phyloP scores from a whole-genome alignment of 2,113 vertebrate genomes.

The Clupea harengus region DNA sequence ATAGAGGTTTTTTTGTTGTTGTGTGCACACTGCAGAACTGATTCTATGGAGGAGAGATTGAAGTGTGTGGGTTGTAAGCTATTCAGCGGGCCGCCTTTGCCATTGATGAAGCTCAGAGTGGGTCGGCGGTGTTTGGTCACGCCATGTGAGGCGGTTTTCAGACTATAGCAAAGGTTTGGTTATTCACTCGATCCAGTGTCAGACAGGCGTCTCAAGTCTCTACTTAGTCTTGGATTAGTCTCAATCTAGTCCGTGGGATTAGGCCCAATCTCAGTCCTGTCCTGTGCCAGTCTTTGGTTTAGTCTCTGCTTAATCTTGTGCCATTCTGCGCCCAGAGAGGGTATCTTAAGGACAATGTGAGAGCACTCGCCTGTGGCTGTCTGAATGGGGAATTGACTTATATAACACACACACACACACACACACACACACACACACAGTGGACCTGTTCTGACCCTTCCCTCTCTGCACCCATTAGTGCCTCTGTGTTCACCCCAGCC shows the following conservation, averaged over 20 bases:
- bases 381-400: constrained; percentile 3
- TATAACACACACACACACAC: neutral
- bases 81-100: no score
- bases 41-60: no score
- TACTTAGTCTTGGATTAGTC: neutral
- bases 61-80: neutral
- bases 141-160: neutral
- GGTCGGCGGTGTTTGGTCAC: neutral
- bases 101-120: no score
- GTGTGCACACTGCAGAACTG: neutral
- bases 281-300: neutral
- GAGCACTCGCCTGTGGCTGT: neutral
- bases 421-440: neutral
- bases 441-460: no score
- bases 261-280: neutral
- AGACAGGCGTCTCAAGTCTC: neutral
- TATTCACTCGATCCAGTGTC: neutral
- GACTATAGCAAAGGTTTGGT: neutral
- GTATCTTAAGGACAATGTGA: neutral
- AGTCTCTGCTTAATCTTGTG: neutral
- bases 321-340: neutral
- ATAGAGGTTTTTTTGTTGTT: neutral
- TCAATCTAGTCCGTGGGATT: neutral
- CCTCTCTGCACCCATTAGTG: no score
- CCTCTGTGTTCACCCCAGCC: no score